Conservation (phyloP, 2,888 invertebrate genomes). For the Phalera bucephala region DNA sequence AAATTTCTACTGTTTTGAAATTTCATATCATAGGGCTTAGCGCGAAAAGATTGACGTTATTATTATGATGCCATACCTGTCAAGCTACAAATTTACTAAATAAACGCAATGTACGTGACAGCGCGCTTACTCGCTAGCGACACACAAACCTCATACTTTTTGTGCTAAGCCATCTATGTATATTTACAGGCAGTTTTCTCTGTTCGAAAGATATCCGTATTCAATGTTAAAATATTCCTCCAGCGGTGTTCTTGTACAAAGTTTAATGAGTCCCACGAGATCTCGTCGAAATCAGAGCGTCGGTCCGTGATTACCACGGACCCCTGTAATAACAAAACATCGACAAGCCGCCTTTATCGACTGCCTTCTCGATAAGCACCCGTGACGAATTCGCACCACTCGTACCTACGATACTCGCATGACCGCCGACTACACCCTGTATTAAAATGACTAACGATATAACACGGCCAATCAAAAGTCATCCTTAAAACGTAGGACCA, state of each 20-base stretch:
- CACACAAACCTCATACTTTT: no score
- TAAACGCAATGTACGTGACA: no score
- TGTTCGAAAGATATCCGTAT: no score
- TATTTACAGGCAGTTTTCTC: no score
- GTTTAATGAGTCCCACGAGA: slow-evolving; percentile 53
- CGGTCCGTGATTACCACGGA: slow-evolving; percentile 60
- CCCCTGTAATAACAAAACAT: slow-evolving; percentile 76
- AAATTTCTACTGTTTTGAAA: no score
- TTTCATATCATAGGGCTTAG: no score
- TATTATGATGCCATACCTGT: no score
- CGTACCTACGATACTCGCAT: slow-evolving; percentile 24
- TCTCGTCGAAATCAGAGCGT: slow-evolving; percentile 60
- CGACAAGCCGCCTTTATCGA: slow-evolving; percentile 76
- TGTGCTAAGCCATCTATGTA: no score
- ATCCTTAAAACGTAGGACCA: slow-evolving; percentile 15
- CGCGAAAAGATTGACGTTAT: no score
- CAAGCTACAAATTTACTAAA: no score
- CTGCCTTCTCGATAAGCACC: slow-evolving; percentile 77
- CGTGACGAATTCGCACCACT: slow-evolving; percentile 80
- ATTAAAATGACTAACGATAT: slow-evolving; percentile 28
- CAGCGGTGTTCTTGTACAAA: slow-evolving; percentile 4
- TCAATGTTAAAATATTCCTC: background rate
- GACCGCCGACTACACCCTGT: slow-evolving; percentile 19
- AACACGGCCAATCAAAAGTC: slow-evolving; percentile 17
- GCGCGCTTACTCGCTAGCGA: no score